Evolutionary conservation across 2,797 vertebrate genomes (phyloP), one percentile per base, ranked within the genome.

Genomic region (Clarias fuscus): DNA sequence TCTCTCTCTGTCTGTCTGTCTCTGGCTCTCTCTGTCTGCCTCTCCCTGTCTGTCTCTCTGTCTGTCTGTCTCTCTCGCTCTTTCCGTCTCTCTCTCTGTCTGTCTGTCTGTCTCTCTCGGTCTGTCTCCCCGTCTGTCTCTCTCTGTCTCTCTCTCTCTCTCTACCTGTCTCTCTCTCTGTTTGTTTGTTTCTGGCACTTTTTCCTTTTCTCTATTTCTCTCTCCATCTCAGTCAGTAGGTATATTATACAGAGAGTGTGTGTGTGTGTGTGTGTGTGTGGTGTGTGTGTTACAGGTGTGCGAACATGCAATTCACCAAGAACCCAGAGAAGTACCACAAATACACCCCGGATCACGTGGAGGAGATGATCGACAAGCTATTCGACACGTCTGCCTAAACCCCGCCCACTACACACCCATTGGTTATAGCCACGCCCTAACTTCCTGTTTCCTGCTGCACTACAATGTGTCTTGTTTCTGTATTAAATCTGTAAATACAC

Each of bases 281-380:
- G 84, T 87, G 20, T 83, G 24, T 72, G n/a, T 82, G 65, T 79
- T 87, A 27, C 85, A 99, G 98, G 91, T 99, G 95, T 0, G 91
- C 96, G 81, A 98, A 96, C 0, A 96, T 99, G 85, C 95, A 96
- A n/a, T 99, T 99, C 93, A 99, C 98, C 84, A 99, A 99, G 94
- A 99, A 99, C 92, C 96, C 96, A 0, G 98, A 99, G 92, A 99
- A 99, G 89, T 99, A 99, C 88, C 96, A 97, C 93, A 99, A 98
- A 91, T 99, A 99, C 85, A 95, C 95, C 0, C 95, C 97, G 0
- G 98, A 99, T 61, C 97, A 99, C 48, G 98, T 99, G 86, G 98
- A 97, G 71, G 97, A 97, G 71, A 99, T 99, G 98, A 99, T 99
- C 0, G 98, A 99, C 62, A 96, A 92, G 92, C 96, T 99, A 73